Base-by-base conservation (phyloP, 2,113 vertebrate genomes). In the Bambusicola thoracicus region DNA sequence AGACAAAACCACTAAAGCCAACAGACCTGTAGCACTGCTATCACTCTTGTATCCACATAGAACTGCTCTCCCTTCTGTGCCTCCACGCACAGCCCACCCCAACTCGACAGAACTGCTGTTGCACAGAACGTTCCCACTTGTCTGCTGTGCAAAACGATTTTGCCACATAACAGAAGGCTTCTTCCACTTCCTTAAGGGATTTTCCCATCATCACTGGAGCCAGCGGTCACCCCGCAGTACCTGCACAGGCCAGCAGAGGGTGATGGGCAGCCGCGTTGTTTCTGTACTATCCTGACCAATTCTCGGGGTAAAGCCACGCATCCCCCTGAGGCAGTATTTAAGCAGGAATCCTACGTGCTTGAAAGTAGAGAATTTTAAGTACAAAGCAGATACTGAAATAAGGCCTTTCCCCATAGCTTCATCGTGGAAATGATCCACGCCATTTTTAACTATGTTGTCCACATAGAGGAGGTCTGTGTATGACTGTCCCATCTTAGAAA, bases 231-330 rank as follows among this genome's bases (percentile, higher is more conserved):
- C 74, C 53, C 34, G 92, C 92, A 85, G 63, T 92, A 29, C 92
- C 87, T 51, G 75, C 65, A 53, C 10, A 65, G 81, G 46, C 95
- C 95, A 87, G 95, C 6, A 96, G 96, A 96, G 92, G 94, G 94
- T 40, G 80, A 34, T 90, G 94, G 87, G 79, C 44, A 88, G 32
- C 87, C 72, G 30, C 81, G 22, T 2, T 51, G 85, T 3, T 9
- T 66, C 20, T n/a, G 40, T 1, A 2, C 48, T 25, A 21, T 40
- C 43, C 77, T 53, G 32, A 13, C 43, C 61, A 10, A 24, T 14
- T 6, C 38, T 15, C 1, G 53, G 61, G 48, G 24, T 40, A 30
- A 48, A 74, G 74, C 32, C 56, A 34, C 41, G 9, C 19, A 2
- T 25, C 34, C 8, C 36, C 41, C 56, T 4, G 8, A 56, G 38